Evolutionary conservation across 2,888 invertebrate genomes (phyloP).

Genomic region (Tipula helvola): DNA sequence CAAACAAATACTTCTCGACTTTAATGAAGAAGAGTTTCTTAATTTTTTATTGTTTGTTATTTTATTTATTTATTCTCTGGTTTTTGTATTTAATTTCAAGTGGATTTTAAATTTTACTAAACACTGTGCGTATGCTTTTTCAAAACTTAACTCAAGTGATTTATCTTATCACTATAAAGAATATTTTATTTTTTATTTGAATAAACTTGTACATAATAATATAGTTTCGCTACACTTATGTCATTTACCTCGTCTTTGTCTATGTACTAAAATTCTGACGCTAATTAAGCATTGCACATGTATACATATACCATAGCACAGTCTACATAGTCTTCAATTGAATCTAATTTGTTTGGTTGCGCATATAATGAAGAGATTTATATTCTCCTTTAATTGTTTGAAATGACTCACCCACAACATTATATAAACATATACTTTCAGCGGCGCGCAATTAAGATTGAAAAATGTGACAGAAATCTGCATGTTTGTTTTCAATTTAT

Average conservation of each 20-base stretch:
- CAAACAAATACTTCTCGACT: not conserved
- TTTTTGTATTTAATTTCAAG: not conserved
- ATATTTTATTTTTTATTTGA: not conserved
- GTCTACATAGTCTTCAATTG: not conserved
- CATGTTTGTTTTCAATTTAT: not conserved
- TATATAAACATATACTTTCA: not conserved
- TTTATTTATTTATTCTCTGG: not conserved
- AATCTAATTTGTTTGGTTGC: not conserved
- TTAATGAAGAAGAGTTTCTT: not conserved
- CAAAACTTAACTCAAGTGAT: not conserved
- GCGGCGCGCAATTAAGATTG: not conserved
- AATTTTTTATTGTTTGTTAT: not conserved
- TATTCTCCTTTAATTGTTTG: not conserved
- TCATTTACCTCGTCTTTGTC: not conserved
- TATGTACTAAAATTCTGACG: not conserved
- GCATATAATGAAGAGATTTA: not conserved
- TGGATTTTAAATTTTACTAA: not conserved
- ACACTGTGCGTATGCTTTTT: not conserved
- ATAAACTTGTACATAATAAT: not conserved
- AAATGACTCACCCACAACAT: not conserved
- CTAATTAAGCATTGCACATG: not conserved
- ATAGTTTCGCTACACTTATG: not conserved
- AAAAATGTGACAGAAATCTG: not conserved
- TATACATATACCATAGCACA: not conserved
- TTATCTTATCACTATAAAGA: not conserved